These are phyloP conservation scores for Argyrosomus regius DNA, from an alignment of 2,797 vertebrate genomes.

Conservation along the genomic window DNA sequence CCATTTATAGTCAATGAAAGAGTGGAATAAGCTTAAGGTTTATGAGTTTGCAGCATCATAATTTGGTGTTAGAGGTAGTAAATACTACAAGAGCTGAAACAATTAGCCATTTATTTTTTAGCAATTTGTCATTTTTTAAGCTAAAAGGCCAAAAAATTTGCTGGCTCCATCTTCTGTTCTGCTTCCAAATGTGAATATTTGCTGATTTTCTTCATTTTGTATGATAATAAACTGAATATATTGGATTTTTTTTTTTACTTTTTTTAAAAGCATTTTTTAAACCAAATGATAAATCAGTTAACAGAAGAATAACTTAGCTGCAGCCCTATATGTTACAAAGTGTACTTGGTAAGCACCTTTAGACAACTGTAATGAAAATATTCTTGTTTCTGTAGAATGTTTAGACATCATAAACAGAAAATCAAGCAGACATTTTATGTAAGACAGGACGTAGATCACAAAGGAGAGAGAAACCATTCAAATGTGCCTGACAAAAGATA, in stretches of 20 bases:
- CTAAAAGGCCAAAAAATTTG: not conserved
- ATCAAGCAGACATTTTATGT: not conserved
- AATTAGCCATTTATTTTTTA: not conserved
- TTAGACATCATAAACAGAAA: not conserved
- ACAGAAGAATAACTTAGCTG: not conserved
- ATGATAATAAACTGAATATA: not conserved
- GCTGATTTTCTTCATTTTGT: not conserved
- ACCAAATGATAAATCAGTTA: not conserved
- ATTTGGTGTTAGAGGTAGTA: not conserved
- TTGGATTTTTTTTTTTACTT: not conserved
- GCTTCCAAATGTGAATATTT: not conserved
- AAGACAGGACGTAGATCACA: slow-evolving; percentile 7
- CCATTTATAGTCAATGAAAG: slow-evolving; percentile 6
- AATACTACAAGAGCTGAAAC: not conserved
- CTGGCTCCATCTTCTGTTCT: not conserved
- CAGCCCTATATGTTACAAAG: not conserved
- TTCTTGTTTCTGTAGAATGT: not conserved
- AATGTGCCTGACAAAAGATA: not conserved
- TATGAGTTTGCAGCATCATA: not conserved
- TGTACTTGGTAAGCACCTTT: not conserved
- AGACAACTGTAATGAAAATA: not conserved
- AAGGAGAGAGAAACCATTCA: not conserved
- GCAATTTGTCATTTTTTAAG: not conserved
- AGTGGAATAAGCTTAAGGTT: slow-evolving; percentile 6
- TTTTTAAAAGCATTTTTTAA: not conserved